phyloP scores from a whole-genome alignment of 2,888 invertebrate genomes.

The Athrips mouffetella region DNA sequence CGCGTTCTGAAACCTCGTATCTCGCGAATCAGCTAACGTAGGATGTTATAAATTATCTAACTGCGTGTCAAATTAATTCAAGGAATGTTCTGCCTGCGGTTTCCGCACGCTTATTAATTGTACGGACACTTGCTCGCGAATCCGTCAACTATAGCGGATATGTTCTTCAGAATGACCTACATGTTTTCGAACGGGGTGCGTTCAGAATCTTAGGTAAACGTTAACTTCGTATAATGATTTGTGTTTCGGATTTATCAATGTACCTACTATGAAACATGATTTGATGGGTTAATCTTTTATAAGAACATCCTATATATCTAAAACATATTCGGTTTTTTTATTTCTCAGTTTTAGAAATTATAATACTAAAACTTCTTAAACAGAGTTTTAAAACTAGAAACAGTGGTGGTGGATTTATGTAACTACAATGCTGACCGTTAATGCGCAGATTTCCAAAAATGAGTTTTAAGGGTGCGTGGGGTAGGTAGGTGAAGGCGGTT shows the following conservation, averaged over 20 bases:
- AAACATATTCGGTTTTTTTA: no score
- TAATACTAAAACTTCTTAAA: no score
- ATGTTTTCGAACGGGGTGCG: slow-evolving; percentile 28
- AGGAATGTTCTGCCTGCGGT: slow-evolving; percentile 63
- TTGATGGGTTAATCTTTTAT: neutral
- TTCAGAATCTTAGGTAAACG: slow-evolving; percentile 26
- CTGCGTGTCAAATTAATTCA: slow-evolving; percentile 77
- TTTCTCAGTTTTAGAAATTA: no score
- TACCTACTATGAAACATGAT: slow-evolving; percentile 2
- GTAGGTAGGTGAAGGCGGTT: no score
- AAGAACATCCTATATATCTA: no score
- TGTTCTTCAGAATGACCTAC: slow-evolving; percentile 28
- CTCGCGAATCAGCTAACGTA: slow-evolving; percentile 50
- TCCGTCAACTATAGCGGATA: slow-evolving; percentile 50
- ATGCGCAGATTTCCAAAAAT: no score
- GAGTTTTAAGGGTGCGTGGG: no score
- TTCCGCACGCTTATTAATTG: slow-evolving; percentile 73
- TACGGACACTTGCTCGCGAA: slow-evolving; percentile 62
- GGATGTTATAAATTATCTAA: slow-evolving; percentile 78
- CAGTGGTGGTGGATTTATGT: no score
- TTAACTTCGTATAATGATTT: slow-evolving; percentile 26
- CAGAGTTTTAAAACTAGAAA: no score
- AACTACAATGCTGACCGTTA: no score
- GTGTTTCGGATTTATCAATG: slow-evolving; percentile 11
- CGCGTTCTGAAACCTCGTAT: slow-evolving; percentile 24